Conservation (phyloP, 1,140 invertebrate genomes). For the Protaetia brevitarsis region DNA sequence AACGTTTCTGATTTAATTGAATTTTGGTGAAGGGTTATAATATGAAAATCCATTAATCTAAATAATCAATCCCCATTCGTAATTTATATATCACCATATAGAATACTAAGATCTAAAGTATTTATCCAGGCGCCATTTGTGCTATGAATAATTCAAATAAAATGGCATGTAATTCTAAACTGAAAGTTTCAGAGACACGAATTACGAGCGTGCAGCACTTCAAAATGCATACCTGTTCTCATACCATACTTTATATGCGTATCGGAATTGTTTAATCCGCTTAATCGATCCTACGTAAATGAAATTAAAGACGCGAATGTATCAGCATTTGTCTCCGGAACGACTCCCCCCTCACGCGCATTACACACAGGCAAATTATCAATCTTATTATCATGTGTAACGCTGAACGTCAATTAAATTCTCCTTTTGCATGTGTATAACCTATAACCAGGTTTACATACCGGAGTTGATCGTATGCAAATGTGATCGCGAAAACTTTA, state of each 20-base stretch:
- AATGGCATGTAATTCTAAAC: neutral
- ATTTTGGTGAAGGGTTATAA: too few species aligned
- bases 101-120: conserved; percentile 1
- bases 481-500: neutral
- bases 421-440: neutral
- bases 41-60: too few species aligned
- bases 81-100: too few species aligned
- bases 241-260: neutral
- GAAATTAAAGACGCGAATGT: neutral
- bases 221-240: neutral
- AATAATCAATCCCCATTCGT: too few species aligned
- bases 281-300: neutral
- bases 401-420: conserved; percentile 1
- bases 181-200: neutral
- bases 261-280: neutral
- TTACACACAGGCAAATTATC: conserved; percentile 1
- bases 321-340: conserved; percentile 3
- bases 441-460: too few species aligned
- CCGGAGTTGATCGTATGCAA: too few species aligned
- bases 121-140: neutral
- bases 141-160: conserved; percentile 7
- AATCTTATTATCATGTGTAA: neutral
- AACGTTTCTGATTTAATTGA: too few species aligned
- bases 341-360: neutral
- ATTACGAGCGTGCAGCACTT: neutral